Evolutionary conservation across 2,797 vertebrate genomes (phyloP).

Genomic region (Urosaurus nigricauda): DNA sequence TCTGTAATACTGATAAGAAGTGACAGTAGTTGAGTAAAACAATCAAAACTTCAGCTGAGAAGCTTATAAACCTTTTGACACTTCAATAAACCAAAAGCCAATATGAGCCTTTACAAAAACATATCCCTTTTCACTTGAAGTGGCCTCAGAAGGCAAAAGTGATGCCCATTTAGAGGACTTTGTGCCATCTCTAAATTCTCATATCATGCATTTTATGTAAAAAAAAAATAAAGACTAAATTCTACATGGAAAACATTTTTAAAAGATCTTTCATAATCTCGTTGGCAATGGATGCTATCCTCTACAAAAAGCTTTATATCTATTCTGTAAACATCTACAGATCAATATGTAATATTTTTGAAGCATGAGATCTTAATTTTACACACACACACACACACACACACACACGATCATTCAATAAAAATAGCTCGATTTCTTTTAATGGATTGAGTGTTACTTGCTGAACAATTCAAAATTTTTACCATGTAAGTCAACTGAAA

Average conservation of each 20-base stretch:
- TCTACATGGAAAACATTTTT: conserved; percentile 71
- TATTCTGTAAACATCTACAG: conserved; percentile 77
- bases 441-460: conserved; percentile 70
- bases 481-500: conserved; percentile 66
- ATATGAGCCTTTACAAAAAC: conserved; percentile 71
- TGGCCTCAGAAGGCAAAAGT: conserved; percentile 57
- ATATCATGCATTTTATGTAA: conserved; percentile 77
- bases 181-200: conserved; percentile 62
- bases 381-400: conserved; percentile 67
- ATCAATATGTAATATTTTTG: conserved; percentile 84
- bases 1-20: conserved; percentile 82
- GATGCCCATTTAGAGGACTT: conserved; percentile 48
- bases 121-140: conserved; percentile 63
- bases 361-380: conserved; percentile 81
- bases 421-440: conserved; percentile 70
- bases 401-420: conserved; percentile 65
- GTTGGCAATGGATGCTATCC: conserved; percentile 73
- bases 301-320: conserved; percentile 77
- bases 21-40: conserved; percentile 85
- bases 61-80: conserved; percentile 84
- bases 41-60: conserved; percentile 82
- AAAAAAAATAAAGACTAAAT: conserved; percentile 75
- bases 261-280: conserved; percentile 76
- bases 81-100: conserved; percentile 81
- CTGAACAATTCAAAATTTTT: conserved; percentile 61